phyloP scores from a whole-genome alignment of 2,797 vertebrate genomes.

The Philypnodon macrostomus region DNA sequence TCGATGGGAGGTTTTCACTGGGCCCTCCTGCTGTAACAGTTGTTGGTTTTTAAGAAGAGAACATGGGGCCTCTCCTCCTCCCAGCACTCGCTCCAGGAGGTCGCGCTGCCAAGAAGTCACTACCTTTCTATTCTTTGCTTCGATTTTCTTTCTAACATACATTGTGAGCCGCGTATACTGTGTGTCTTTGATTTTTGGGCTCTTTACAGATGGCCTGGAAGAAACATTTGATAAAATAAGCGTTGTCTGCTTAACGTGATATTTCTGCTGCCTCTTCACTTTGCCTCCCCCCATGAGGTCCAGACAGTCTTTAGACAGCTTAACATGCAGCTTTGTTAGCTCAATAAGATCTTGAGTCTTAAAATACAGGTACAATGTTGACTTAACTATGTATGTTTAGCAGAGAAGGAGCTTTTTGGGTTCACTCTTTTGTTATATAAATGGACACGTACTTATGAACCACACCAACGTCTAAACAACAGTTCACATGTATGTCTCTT shows the following conservation, averaged over 20 bases:
- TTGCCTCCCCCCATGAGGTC: constrained; percentile 18
- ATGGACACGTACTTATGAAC: not conserved
- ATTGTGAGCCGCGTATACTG: constrained; percentile 22
- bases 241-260: constrained; percentile 26
- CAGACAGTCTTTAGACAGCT: constrained; percentile 22
- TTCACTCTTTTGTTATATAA: not conserved
- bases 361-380: constrained; percentile 1
- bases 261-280: constrained; percentile 28
- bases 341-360: constrained; percentile 12
- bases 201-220: constrained; percentile 14
- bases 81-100: constrained; percentile 32
- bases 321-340: constrained; percentile 11
- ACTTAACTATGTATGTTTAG: no score
- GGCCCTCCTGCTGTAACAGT: constrained; percentile 40
- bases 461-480: not conserved
- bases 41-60: constrained; percentile 44
- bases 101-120: constrained; percentile 36
- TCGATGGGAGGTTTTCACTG: constrained; percentile 32
- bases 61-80: constrained; percentile 30
- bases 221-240: constrained; percentile 36
- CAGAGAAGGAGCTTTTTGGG: no score
- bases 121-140: constrained; percentile 14
- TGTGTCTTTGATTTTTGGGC: constrained; percentile 27
- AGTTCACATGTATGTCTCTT: constrained; percentile 3
- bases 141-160: constrained; percentile 10